A percentile compares a stretch with the other conserved stretches of the same genome.
Evolutionary conservation across 1,140 invertebrate species (phyloP).

Genomic region (Apolygus lucorum): DNA sequence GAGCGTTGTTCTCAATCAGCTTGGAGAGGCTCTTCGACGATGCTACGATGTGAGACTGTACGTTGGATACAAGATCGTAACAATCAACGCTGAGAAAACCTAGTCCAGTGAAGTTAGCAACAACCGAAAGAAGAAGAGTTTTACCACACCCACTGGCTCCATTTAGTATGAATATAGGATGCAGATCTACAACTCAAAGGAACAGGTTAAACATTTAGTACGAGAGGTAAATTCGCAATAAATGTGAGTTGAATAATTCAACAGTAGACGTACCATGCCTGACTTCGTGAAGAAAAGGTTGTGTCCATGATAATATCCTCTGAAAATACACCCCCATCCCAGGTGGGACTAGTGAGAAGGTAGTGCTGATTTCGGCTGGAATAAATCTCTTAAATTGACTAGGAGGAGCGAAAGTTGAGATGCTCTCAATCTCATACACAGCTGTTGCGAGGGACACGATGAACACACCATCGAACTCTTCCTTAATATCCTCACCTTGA

Average conservation of each 20-base stretch:
- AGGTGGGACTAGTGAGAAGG: background rate
- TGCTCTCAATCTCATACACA: background rate
- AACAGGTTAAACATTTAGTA: background rate
- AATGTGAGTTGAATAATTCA: background rate
- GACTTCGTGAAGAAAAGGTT: background rate
- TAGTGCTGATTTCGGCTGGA: background rate
- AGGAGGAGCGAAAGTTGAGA: background rate
- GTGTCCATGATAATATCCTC: background rate
- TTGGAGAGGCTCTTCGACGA: constrained; percentile 16
- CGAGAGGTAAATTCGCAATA: background rate
- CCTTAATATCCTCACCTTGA: background rate
- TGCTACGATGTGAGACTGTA: constrained; percentile 16
- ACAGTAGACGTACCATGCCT: background rate
- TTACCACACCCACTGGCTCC: constrained; percentile 25
- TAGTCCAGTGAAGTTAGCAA: constrained; percentile 12
- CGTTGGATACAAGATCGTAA: constrained; percentile 21
- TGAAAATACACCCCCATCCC: background rate
- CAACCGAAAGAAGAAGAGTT: constrained; percentile 8
- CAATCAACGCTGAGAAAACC: constrained; percentile 19
- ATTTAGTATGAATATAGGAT: constrained; percentile 19
- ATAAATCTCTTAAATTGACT: background rate
- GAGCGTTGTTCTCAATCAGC: background rate
- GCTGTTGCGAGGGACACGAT: background rate
- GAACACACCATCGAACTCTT: background rate
- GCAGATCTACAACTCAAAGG: constrained; percentile 19